These are phyloP conservation scores for Rhabdomys pumilio DNA, from an alignment of 2,797 vertebrate genomes.

Conservation along the genomic window DNA sequence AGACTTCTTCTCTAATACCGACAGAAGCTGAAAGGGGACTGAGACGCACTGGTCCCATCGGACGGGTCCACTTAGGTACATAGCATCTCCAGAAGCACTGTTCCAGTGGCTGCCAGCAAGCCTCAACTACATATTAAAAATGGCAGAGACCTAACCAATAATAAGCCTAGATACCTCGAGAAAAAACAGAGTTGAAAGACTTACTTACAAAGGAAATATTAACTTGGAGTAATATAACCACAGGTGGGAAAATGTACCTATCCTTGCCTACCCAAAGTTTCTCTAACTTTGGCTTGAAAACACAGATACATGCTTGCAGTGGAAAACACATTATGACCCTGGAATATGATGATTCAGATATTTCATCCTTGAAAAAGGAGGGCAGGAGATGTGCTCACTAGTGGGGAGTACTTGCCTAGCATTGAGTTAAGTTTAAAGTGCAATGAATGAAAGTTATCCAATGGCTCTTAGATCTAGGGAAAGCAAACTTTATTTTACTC, in stretches of 20 bases:
- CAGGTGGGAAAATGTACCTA: constrained; percentile 64
- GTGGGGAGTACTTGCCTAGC: neutral
- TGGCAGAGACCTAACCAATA: constrained; percentile 21
- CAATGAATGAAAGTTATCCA: neutral
- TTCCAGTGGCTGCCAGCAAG: neutral
- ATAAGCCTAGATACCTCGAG: constrained; percentile 9
- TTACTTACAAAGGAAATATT: constrained; percentile 82
- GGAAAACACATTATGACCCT: constrained; percentile 22
- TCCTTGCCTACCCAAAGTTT: constrained; percentile 34
- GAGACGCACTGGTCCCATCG: neutral
- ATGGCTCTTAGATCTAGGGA: neutral
- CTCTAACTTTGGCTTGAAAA: constrained; percentile 44
- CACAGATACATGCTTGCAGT: neutral
- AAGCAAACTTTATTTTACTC: constrained; percentile 10
- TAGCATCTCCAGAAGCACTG: rapidly evolving
- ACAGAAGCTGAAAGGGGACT: neutral
- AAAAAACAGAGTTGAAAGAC: constrained; percentile 47
- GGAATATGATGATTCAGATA: neutral
- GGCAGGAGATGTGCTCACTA: neutral
- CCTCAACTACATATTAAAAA: neutral
- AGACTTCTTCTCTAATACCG: neutral
- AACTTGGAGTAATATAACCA: constrained; percentile 75
- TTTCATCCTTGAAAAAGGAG: neutral
- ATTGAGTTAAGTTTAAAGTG: neutral
- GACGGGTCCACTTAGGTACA: neutral